A percentile compares a stretch with the other conserved stretches of the same genome.
Evolutionary conservation across 2,797 vertebrate species (phyloP).

Genomic region (Falco novaeseelandiae): DNA sequence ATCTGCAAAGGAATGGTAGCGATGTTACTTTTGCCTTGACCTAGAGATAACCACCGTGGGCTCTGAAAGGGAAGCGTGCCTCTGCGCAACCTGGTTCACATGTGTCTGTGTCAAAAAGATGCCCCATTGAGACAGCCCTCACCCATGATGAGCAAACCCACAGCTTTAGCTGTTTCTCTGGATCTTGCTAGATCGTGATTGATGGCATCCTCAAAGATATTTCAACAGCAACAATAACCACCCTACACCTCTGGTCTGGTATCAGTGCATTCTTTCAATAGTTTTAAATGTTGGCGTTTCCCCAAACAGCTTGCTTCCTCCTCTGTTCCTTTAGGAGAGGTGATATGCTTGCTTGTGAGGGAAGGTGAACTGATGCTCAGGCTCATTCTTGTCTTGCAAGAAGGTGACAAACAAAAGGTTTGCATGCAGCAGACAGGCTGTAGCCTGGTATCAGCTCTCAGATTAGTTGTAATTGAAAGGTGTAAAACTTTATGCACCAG

Average conservation of each 20-base stretch:
- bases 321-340: neutral
- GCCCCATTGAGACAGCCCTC: neutral
- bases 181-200: neutral
- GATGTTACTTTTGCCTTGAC: neutral
- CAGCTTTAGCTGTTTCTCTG: neutral
- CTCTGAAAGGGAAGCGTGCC: neutral
- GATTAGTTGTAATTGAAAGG: conserved; percentile 21
- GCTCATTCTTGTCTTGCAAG: neutral
- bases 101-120: neutral
- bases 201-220: neutral
- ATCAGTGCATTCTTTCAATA: neutral
- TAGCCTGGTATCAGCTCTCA: neutral
- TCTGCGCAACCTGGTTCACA: neutral
- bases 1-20: neutral
- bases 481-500: neutral
- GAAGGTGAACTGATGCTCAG: conserved; percentile 29
- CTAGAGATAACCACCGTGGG: neutral
- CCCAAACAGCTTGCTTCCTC: neutral
- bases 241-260: neutral
- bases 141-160: neutral
- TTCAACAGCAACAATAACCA: neutral
- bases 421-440: neutral
- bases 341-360: neutral
- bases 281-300: neutral
- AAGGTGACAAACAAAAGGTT: conserved; percentile 35